Conservation (phyloP, 2,888 invertebrate genomes). For the Limnephilus auricula region DNA sequence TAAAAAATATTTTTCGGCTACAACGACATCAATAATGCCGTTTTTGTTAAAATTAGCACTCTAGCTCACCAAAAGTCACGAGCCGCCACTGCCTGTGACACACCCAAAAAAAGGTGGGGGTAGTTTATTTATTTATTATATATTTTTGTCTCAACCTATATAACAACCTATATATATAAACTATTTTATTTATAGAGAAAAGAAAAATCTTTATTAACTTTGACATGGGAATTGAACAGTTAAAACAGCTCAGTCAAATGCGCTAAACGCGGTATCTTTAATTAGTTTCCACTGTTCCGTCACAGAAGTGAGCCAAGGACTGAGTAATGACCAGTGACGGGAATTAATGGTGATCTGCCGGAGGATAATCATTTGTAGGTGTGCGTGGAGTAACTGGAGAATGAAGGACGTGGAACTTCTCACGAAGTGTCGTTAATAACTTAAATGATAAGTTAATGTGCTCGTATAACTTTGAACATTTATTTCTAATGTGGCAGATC, state of each 20-base stretch:
- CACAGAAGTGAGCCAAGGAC: background rate
- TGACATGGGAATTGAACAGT: too few relatives aligned
- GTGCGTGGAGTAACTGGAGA: slow-evolving; percentile 4
- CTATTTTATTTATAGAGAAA: too few relatives aligned
- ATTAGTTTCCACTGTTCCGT: slow-evolving; percentile 5
- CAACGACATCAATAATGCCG: too few relatives aligned
- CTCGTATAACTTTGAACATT: slow-evolving; percentile 27
- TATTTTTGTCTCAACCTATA: too few relatives aligned
- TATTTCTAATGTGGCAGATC: slow-evolving; percentile 23
- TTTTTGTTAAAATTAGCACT: too few relatives aligned
- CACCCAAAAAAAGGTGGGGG: too few relatives aligned
- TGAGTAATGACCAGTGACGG: slow-evolving; percentile 14
- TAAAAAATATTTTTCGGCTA: too few relatives aligned
- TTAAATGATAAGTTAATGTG: slow-evolving; percentile 16
- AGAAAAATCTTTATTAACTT: too few relatives aligned
- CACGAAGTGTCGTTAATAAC: slow-evolving; percentile 39
- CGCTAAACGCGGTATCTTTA: background rate
- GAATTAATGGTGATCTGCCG: slow-evolving; percentile 32
- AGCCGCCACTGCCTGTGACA: too few relatives aligned
- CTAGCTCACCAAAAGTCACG: too few relatives aligned
- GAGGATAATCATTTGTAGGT: slow-evolving; percentile 30
- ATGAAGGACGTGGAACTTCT: slow-evolving; percentile 32
- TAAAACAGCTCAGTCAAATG: slow-evolving; percentile 5
- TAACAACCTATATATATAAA: too few relatives aligned
- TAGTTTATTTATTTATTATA: too few relatives aligned